Percentiles rank a stretch among this genome's conserved stretches.
Conservation (phyloP, 30 jellyfish, hydroid and myxozoan species). For the Calvadosia cruxmelitensis region DNA sequence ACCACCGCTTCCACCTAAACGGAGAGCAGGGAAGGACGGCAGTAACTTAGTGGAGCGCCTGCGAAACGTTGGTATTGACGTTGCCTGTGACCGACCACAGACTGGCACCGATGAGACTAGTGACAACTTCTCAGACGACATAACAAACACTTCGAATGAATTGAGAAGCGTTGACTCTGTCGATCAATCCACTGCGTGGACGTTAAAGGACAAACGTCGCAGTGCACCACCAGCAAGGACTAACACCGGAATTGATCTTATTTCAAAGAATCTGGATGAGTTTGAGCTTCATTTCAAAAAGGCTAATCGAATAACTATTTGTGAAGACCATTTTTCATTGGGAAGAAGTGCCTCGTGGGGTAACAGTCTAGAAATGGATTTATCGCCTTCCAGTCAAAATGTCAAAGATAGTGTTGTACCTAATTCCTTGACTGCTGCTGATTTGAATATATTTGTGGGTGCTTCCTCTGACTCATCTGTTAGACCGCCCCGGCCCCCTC, state of each 20-base stretch:
- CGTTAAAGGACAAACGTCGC: slow-evolving; percentile 4
- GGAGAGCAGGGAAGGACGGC: slow-evolving; percentile 26
- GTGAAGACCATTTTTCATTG: neutral
- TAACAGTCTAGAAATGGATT: slow-evolving; percentile 13
- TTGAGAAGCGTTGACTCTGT: neutral
- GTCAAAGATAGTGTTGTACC: neutral
- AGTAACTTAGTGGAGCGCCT: slow-evolving; percentile 19
- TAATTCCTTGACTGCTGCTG: slow-evolving; percentile 34
- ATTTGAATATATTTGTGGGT: slow-evolving; percentile 15
- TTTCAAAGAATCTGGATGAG: slow-evolving; percentile 12
- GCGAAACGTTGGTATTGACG: slow-evolving; percentile 19
- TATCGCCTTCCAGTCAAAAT: slow-evolving; percentile 1
- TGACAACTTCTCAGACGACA: neutral
- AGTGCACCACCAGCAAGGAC: slow-evolving; percentile 9
- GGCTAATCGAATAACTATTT: neutral
- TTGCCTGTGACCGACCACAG: neutral
- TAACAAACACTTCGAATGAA: neutral
- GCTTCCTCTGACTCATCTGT: neutral
- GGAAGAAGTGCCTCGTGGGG: slow-evolving; percentile 1
- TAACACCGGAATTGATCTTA: slow-evolving; percentile 15
- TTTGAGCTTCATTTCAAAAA: slow-evolving; percentile 22
- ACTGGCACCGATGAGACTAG: neutral
- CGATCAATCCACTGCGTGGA: neutral
- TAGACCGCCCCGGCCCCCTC: slow-evolving; percentile 38
- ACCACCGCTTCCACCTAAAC: slow-evolving; percentile 54